These are phyloP conservation scores for Stratiolaelaps scimitus DNA, from an alignment of 1,140 invertebrate genomes.

Conservation along the genomic window DNA sequence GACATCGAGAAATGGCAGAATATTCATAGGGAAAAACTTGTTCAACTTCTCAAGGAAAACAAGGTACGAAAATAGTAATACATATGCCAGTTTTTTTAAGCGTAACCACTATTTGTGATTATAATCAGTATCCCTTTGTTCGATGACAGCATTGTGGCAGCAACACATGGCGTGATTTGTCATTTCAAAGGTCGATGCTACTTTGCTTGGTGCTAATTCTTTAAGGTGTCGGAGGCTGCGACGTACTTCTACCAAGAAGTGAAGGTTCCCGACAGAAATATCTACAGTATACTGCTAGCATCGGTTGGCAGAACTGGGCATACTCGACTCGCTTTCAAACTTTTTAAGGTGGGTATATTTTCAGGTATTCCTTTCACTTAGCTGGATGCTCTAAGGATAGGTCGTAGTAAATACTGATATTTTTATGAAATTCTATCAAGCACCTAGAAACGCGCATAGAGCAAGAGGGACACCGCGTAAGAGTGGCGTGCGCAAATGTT, in stretches of 20 bases:
- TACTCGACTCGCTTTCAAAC: not conserved
- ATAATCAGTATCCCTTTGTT: not conserved
- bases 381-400: too few species aligned
- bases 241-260: conserved; percentile 10
- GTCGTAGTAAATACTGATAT: too few species aligned
- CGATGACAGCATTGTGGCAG: not conserved
- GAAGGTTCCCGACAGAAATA: not conserved
- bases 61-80: too few species aligned
- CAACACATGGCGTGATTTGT: not conserved
- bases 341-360: not conserved
- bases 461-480: too few species aligned
- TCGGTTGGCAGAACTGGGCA: conserved; percentile 5
- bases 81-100: too few species aligned
- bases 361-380: not conserved
- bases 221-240: conserved; percentile 1
- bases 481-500: too few species aligned
- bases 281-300: not conserved
- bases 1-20: too few species aligned
- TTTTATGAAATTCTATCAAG: too few species aligned
- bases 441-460: too few species aligned
- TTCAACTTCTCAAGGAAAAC: too few species aligned
- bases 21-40: too few species aligned
- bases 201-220: not conserved
- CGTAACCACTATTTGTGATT: too few species aligned
- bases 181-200: not conserved